phyloP scores from a whole-genome alignment of 2,113 vertebrate species.

The Oreochromis aureus region DNA sequence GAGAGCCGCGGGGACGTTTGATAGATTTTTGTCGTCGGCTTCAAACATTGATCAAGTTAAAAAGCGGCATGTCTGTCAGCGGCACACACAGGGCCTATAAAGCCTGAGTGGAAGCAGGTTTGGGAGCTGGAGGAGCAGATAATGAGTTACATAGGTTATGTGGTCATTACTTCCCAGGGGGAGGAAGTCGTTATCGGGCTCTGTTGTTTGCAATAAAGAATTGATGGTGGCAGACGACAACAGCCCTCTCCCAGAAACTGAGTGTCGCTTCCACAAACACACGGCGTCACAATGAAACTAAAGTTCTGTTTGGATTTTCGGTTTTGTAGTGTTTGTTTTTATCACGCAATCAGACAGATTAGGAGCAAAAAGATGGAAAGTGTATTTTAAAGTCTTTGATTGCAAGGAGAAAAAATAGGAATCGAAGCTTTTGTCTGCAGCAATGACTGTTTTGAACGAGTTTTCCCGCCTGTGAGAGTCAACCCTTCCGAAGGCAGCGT shows the following conservation, averaged over 20 bases:
- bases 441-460: background rate
- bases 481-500: background rate
- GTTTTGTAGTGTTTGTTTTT: background rate
- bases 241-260: background rate
- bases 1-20: conserved; percentile 52
- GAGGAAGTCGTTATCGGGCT: conserved; percentile 51
- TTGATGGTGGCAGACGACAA: conserved; percentile 38
- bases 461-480: background rate
- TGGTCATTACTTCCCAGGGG: conserved; percentile 36
- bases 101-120: conserved; percentile 70
- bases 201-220: conserved; percentile 49
- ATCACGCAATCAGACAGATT: background rate
- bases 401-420: background rate
- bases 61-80: conserved; percentile 45
- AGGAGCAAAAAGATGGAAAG: background rate
- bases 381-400: background rate
- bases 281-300: background rate
- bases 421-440: background rate
- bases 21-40: conserved; percentile 54
- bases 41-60: conserved; percentile 66
- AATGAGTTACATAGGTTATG: conserved; percentile 63
- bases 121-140: conserved; percentile 49
- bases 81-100: conserved; percentile 31
- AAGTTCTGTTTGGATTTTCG: background rate
- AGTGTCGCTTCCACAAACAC: background rate